A percentile compares a stretch with the other conserved stretches of the same genome.
phyloP scores from a whole-genome alignment of 2,888 invertebrate species.

The Lepidochrysops patricia region DNA sequence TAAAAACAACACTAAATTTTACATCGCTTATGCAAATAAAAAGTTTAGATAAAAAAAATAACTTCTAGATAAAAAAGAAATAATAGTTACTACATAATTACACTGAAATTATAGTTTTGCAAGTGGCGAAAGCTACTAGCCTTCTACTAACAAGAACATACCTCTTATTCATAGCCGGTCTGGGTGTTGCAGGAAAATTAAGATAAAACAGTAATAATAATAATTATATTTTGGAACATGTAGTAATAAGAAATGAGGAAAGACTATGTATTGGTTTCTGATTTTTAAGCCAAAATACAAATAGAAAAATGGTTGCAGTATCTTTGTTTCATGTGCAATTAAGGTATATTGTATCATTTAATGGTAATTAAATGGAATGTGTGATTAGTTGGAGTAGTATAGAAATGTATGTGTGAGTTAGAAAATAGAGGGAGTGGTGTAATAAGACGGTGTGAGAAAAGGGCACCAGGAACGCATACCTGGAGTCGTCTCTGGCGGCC shows the following conservation, averaged over 20 bases:
- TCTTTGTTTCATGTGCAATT: not conserved
- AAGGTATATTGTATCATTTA: too few species aligned
- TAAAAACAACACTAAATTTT: conserved; percentile 4
- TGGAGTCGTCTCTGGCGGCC: conserved; percentile 49
- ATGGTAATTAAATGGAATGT: too few species aligned
- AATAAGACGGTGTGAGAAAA: conserved; percentile 46
- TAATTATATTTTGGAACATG: not conserved
- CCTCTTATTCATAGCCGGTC: conserved; percentile 5
- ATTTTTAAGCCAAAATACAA: not conserved
- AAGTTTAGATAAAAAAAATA: too few species aligned
- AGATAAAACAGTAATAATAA: not conserved
- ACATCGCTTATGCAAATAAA: not conserved
- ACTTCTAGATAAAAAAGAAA: too few species aligned
- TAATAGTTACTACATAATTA: too few species aligned
- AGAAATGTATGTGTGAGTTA: too few species aligned
- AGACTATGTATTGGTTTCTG: not conserved
- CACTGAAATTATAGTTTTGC: too few species aligned
- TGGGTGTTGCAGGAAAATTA: conserved; percentile 7
- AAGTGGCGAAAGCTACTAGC: not conserved
- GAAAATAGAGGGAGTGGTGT: not conserved
- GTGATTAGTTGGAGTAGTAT: too few species aligned
- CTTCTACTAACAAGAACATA: not conserved
- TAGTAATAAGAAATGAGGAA: not conserved
- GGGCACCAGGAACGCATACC: too few species aligned
- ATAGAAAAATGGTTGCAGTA: not conserved